Evolutionary conservation across 2,888 invertebrate species (phyloP), one percentile per base, ranked within the genome.

Genomic region (Perizoma affinitatum): DNA sequence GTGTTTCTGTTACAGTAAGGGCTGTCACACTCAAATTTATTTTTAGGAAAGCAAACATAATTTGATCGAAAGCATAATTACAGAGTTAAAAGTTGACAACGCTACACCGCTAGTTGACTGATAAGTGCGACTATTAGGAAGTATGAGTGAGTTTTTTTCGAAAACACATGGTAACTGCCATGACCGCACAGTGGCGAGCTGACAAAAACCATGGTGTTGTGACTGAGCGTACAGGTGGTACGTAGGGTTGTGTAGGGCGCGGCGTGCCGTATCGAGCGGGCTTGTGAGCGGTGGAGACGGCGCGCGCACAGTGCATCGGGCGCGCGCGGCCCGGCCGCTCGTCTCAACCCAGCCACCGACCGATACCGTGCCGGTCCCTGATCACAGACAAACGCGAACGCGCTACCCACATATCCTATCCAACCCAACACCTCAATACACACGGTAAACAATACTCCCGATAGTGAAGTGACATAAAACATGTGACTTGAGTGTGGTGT

Each of bases 161-260:
- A 50, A 59, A 50, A 54, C 54, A 54, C 54, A 58, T 58, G 58
- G 62, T 45, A 45, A 47, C 40, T 51, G 52, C 42, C 58, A 46
- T 40, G 56, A 67, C 42, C 50, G 47, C 51, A 49, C 49, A 35
- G 46, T 65, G 68, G 70, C 67, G 60, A 60, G 67, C 54, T 60
- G 72, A 68, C 65, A 79, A 77, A 78, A 82, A 80, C 83, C 80
- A 83, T 79, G 83, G 82, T 89, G 90, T 90, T 88, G 82, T 88
- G 90, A 86, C 87, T 80, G 85, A 84, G 86, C 58, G 64, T 83
- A 90, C 90, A 91, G 90, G 91, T 91, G 90, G 88, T 84, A 84
- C 84, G 84, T 75, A 78, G 79, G 82, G 78, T 72, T 72, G 75
- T 77, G 79, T 81, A 84, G 88, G 89, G 90, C 87, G 90, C 87